These are phyloP conservation scores for Chloroceryle inda DNA, from an alignment of 2,797 vertebrate species.

Conservation along the genomic window DNA sequence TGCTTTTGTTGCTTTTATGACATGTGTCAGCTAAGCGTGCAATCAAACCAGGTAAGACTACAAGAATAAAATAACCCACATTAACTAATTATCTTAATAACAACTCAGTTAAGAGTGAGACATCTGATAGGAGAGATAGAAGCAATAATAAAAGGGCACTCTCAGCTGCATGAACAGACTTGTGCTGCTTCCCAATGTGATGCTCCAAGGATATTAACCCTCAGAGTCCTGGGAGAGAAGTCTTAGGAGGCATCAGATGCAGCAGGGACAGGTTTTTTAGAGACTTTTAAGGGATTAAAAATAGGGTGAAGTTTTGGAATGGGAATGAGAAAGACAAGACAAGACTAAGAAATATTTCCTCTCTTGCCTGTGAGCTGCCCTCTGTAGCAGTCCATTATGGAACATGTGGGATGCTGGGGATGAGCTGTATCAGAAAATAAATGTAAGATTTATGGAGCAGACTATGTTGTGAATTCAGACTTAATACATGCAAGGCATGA, in stretches of 20 bases:
- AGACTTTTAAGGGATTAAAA: neutral
- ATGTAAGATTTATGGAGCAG: neutral
- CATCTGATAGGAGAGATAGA: conserved; percentile 61
- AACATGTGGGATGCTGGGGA: neutral
- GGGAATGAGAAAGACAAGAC: neutral
- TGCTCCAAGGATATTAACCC: conserved; percentile 34
- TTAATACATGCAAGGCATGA: neutral
- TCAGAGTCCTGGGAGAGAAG: neutral
- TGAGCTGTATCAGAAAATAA: neutral
- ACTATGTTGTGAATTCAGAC: neutral
- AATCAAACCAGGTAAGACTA: conserved; percentile 64
- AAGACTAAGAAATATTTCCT: neutral
- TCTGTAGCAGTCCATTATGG: neutral
- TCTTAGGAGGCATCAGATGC: neutral
- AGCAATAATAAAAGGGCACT: conserved; percentile 43
- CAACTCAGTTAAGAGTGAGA: conserved; percentile 64
- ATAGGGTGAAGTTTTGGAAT: neutral
- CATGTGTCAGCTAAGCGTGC: conserved; percentile 38
- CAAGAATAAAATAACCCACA: conserved; percentile 63
- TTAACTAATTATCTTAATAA: conserved; percentile 78
- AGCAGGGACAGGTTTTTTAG: neutral
- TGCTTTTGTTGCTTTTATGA: conserved; percentile 43
- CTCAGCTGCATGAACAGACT: conserved; percentile 8
- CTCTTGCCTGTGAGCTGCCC: neutral
- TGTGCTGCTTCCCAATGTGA: neutral